phyloP scores from a whole-genome alignment of 2,113 vertebrate genomes.

The Anser brachyrhynchus region DNA sequence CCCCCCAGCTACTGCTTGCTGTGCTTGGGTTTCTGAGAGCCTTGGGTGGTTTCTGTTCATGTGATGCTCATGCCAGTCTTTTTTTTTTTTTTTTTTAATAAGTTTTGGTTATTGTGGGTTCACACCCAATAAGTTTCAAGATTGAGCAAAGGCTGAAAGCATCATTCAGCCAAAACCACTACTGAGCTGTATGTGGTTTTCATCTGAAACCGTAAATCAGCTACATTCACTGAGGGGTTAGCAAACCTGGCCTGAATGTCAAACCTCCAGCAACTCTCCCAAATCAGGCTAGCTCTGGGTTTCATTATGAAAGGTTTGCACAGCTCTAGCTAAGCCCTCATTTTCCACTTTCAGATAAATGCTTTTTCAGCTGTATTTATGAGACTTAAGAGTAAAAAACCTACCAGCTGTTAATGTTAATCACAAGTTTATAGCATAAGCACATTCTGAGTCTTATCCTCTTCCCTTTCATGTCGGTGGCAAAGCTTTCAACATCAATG shows the following conservation, averaged over 20 bases:
- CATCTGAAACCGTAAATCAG: constrained; percentile 35
- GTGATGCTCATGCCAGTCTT: background rate
- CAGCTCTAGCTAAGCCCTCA: constrained; percentile 53
- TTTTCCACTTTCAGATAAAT: constrained; percentile 68
- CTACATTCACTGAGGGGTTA: background rate
- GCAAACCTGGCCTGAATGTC: constrained; percentile 44
- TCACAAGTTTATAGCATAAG: constrained; percentile 61
- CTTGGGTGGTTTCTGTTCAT: background rate
- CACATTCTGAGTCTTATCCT: constrained; percentile 57
- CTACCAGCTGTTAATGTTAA: constrained; percentile 54
- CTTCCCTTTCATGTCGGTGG: constrained; percentile 39
- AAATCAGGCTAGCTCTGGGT: constrained; percentile 23
- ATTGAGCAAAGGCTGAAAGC: constrained; percentile 41
- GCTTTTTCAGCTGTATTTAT: constrained; percentile 67
- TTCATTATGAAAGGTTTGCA: constrained; percentile 55
- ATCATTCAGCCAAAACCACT: constrained; percentile 21
- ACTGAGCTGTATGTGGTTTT: constrained; percentile 42
- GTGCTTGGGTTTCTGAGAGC: background rate
- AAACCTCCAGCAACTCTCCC: constrained; percentile 7
- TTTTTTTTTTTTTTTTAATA: background rate
- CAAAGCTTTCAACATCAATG: constrained; percentile 39
- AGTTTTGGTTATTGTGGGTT: background rate
- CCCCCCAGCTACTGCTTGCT: background rate
- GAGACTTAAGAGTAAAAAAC: constrained; percentile 21
- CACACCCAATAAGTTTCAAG: constrained; percentile 19